A percentile compares a stretch with the other conserved stretches of the same genome.
phyloP scores from a whole-genome alignment of 2,888 invertebrate species.

The Macrophya alboannulata region DNA sequence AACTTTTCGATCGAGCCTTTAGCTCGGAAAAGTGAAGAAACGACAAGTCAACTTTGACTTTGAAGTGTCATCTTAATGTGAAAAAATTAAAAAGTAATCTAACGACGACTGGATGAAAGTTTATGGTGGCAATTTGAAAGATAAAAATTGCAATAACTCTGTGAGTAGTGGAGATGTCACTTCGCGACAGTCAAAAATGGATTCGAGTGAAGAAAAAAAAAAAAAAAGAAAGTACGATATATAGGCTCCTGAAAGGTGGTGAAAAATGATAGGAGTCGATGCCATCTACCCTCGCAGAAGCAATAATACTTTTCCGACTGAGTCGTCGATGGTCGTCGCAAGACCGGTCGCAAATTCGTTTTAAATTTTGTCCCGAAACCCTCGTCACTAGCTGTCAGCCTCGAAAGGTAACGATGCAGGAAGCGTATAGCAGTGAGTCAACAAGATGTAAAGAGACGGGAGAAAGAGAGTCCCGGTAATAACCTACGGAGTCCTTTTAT shows the following conservation, averaged over 20 bases:
- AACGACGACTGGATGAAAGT: background rate
- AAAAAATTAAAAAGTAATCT: background rate
- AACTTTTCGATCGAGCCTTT: background rate
- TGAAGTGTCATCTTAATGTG: background rate
- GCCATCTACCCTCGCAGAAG: slow-evolving; percentile 13
- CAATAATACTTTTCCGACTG: slow-evolving; percentile 55
- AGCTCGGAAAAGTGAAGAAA: background rate
- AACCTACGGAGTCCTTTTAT: slow-evolving; percentile 33
- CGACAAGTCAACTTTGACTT: background rate
- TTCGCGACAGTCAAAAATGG: slow-evolving; percentile 48
- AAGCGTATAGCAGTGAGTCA: slow-evolving; percentile 29
- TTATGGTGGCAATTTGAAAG: background rate
- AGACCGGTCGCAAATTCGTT: slow-evolving; percentile 51
- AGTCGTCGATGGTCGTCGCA: slow-evolving; percentile 51
- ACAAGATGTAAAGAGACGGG: slow-evolving; percentile 43
- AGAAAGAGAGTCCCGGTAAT: slow-evolving; percentile 30
- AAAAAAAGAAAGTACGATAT: slow-evolving; percentile 3
- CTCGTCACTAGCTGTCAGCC: slow-evolving; percentile 52
- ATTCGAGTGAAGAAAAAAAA: slow-evolving; percentile 13
- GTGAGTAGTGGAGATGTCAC: slow-evolving; percentile 18
- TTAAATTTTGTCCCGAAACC: slow-evolving; percentile 40
- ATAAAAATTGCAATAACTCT: slow-evolving; percentile 19
- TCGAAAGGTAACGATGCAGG: slow-evolving; percentile 38
- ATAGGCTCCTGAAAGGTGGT: slow-evolving; percentile 31
- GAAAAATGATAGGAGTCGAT: slow-evolving; percentile 51